Conservation (phyloP, 2,113 vertebrate genomes). For the Nerophis lumbriciformis region DNA sequence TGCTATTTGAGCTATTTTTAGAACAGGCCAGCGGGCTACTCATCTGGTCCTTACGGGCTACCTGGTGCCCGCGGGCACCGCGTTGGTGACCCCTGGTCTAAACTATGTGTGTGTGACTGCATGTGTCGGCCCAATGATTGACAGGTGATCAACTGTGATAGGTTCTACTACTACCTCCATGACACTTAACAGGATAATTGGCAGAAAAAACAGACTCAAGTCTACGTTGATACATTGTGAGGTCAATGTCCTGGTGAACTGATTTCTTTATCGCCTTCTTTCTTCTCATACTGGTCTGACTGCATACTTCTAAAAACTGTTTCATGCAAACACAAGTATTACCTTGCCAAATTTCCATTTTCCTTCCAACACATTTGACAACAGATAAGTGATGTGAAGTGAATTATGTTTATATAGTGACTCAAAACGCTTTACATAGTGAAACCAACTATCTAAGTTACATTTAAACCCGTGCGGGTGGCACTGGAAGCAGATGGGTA, state of each 20-base stretch:
- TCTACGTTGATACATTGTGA: not conserved
- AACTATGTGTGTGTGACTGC: not conserved
- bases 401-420: too few relatives aligned
- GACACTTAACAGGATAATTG: not conserved
- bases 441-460: too few relatives aligned
- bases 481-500: too few relatives aligned
- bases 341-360: slow-evolving; percentile 13
- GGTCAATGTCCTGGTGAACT: not conserved
- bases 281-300: slow-evolving; percentile 52
- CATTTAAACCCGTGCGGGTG: too few relatives aligned
- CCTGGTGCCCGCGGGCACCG: too few relatives aligned
- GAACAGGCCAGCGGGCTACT: too few relatives aligned
- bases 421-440: too few relatives aligned
- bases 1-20: too few relatives aligned
- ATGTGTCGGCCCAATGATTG: not conserved
- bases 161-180: not conserved
- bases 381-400: too few relatives aligned
- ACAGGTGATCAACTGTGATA: not conserved
- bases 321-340: slow-evolving; percentile 10
- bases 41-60: too few relatives aligned
- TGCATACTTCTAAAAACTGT: slow-evolving; percentile 36
- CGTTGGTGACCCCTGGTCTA: too few relatives aligned
- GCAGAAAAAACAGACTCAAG: not conserved
- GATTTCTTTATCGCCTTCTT: not conserved
- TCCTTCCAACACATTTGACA: slow-evolving; percentile 3